phyloP scores from a whole-genome alignment of 2,888 invertebrate genomes.

The Dinocampus coccinellae region DNA sequence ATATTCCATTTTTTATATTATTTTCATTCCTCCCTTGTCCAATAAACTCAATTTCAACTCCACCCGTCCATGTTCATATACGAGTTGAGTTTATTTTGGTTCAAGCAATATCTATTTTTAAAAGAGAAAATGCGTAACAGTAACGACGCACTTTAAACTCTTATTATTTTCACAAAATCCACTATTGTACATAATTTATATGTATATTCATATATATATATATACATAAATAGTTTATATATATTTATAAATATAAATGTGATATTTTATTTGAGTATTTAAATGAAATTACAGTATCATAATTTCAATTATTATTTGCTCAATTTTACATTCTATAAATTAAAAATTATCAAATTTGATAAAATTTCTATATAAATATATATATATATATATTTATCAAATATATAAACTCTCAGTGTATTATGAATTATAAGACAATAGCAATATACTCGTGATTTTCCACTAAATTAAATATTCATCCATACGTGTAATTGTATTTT shows the following conservation, averaged over 20 bases:
- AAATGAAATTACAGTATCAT: background rate
- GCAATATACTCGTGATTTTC: too few species aligned
- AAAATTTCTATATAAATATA: too few species aligned
- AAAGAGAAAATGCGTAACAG: background rate
- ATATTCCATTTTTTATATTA: background rate
- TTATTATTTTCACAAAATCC: background rate
- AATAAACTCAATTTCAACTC: background rate
- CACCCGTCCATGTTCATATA: background rate
- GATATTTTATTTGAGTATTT: background rate
- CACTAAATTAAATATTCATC: too few species aligned
- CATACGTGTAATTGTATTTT: too few species aligned
- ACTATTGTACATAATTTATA: background rate
- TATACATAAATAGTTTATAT: too few species aligned
- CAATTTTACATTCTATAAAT: background rate
- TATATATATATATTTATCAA: too few species aligned
- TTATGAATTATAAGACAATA: too few species aligned
- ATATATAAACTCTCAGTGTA: too few species aligned
- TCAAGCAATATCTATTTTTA: background rate
- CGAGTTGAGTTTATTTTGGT: background rate
- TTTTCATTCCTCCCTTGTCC: background rate
- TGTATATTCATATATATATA: too few species aligned
- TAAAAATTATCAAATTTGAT: too few species aligned
- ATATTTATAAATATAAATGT: too few species aligned
- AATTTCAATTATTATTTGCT: background rate
- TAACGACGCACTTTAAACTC: background rate